These are phyloP conservation scores for Tenrec ecaudatus DNA, from an alignment of 2,113 vertebrate species.

Conservation along the genomic window DNA sequence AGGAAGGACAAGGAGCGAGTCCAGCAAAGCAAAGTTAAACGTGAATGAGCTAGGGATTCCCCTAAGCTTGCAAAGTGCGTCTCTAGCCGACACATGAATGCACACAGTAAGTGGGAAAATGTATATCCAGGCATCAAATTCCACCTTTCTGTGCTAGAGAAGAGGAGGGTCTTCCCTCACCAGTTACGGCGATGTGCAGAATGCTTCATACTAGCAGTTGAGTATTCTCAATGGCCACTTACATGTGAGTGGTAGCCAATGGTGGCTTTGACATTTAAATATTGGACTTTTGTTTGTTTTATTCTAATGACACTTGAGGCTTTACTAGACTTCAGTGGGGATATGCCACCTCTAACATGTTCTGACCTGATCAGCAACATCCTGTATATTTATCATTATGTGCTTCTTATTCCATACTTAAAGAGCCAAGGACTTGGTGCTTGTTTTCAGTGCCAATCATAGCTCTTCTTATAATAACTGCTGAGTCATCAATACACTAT, in stretches of 20 bases:
- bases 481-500: conserved; percentile 3
- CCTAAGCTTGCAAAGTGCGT: conserved; percentile 37
- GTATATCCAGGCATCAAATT: not conserved
- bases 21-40: not conserved
- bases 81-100: conserved; percentile 14
- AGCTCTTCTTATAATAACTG: not conserved
- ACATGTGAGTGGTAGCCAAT: not conserved
- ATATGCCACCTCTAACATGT: not conserved
- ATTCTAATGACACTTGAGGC: not conserved
- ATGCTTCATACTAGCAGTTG: not conserved
- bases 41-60: not conserved
- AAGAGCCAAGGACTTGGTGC: not conserved
- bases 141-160: not conserved
- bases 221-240: not conserved
- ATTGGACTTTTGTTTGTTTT: conserved; percentile 19
- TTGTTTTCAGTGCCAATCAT: not conserved
- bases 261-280: conserved; percentile 14
- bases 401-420: conserved; percentile 25
- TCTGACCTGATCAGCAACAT: not conserved
- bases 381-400: not conserved
- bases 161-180: not conserved
- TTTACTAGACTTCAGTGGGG: conserved; percentile 31
- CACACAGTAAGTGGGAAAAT: conserved; percentile 1
- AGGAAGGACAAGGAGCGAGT: not conserved
- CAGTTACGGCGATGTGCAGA: not conserved